Evolutionary conservation across 2,888 invertebrate species (phyloP), one percentile per base, ranked within the genome.

Genomic region (Auanema freiburgensis): DNA sequence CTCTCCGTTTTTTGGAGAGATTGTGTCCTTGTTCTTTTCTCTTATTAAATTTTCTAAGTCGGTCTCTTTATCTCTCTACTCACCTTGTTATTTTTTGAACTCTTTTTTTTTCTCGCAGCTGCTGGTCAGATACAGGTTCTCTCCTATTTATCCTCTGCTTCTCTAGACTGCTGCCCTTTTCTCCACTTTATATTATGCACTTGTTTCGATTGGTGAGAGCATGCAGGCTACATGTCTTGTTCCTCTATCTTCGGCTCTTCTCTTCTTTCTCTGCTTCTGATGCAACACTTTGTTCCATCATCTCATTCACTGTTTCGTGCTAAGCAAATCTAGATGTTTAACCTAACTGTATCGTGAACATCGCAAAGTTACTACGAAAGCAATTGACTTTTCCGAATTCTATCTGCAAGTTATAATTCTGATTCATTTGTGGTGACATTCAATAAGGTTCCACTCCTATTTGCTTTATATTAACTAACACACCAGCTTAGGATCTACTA

Each of bases 121-220:
- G 24, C 18, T 55, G 49, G 23, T 42, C 14, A 54, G 60, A 54
- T 58, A 33, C 33, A 43, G 40, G 33, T 53, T 43, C 56, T 49
- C 57, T 18, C 16, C 23, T 14, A 41, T 57, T 12, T 42, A 50
- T 23, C 41, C 54, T 51, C 23, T 41, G 40, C n/a, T 50, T 24
- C 41, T 24, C 12, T 18, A 24, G 40, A 2, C 21, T 40, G 16
- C 25, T 24, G 33, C 16, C 11, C n/a, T 53, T 44, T 24, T 55
- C 25, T n/a, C 21, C 24, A 21, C 42, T 24, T 12, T 25, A 51
- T 50, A 12, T 21, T 64, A 55, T 59, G 59, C 59, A 64, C 64
- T 56, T 41, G 58, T 55, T 64, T 59, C 59, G 59, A 64, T 59
- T 55, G 54, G 64, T 58, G 53, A 43, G 12, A 5, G 41, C 50